Evolutionary conservation across 1,140 invertebrate genomes (phyloP).

Genomic region (Epicauta chinensis): DNA sequence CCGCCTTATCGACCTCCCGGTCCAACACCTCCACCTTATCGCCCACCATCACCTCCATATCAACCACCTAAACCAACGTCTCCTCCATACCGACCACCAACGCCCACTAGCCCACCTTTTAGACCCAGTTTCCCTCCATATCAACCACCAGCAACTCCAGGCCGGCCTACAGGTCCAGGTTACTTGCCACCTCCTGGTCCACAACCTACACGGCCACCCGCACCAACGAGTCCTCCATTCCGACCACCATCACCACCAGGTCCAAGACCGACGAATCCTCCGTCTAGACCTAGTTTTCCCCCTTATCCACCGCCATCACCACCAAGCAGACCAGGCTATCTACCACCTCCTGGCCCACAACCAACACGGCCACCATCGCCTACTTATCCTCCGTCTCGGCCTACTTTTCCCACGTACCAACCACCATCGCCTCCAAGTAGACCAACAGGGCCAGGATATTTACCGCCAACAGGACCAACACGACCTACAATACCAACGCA

Average conservation of each 20-base stretch:
- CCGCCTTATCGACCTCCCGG: conserved; percentile 21
- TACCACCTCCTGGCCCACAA: conserved; percentile 35
- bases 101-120: conserved; percentile 9
- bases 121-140: not conserved
- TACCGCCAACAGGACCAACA: not conserved
- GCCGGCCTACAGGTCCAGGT: no score
- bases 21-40: conserved; percentile 6
- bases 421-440: conserved; percentile 7
- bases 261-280: conserved; percentile 2
- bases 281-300: not conserved
- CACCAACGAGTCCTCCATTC: conserved; percentile 10
- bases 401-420: conserved; percentile 19
- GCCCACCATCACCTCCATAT: conserved; percentile 14
- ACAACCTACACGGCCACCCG: conserved; percentile 12
- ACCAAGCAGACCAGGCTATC: not conserved
- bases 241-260: no score
- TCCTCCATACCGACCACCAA: conserved; percentile 9
- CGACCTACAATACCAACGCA: not conserved
- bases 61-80: conserved; percentile 10
- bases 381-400: conserved; percentile 11
- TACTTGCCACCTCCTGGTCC: conserved; percentile 13
- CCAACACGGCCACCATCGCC: conserved; percentile 23
- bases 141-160: conserved; percentile 28
- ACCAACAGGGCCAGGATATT: not conserved
- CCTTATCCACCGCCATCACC: conserved; percentile 26